These are phyloP conservation scores for Drosophila truncata DNA, from an alignment of 1,140 invertebrate genomes.

Conservation along the genomic window DNA sequence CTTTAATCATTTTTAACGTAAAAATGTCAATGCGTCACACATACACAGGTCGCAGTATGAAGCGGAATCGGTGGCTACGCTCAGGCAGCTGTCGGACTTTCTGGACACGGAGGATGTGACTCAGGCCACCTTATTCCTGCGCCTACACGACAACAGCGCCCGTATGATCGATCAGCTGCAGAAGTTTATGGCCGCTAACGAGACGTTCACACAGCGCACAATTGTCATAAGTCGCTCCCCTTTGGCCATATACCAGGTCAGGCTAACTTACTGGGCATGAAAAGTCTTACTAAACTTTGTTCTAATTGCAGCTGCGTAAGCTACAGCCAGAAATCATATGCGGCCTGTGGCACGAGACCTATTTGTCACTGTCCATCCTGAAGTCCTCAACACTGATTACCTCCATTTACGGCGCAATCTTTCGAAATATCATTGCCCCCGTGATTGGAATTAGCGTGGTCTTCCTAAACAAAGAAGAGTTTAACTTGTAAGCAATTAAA, in stretches of 20 bases:
- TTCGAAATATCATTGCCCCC: conserved; percentile 83
- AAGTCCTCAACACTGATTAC: conserved; percentile 80
- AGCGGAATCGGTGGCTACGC: conserved; percentile 67
- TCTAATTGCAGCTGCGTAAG: conserved; percentile 72
- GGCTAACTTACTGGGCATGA: no score
- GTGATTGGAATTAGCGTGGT: conserved; percentile 85
- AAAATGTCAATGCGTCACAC: conserved; percentile 8
- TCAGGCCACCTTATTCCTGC: conserved; percentile 67
- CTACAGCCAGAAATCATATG: conserved; percentile 78
- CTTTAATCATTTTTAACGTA: neutral
- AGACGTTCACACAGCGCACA: conserved; percentile 68
- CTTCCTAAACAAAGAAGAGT: conserved; percentile 83
- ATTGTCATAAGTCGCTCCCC: conserved; percentile 80
- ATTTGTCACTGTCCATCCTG: conserved; percentile 68
- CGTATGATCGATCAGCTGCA: conserved; percentile 75
- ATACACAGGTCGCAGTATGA: conserved; percentile 71
- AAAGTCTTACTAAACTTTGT: neutral
- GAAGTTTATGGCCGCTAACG: conserved; percentile 62
- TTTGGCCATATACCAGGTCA: conserved; percentile 78
- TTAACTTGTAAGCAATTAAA: conserved; percentile 73
- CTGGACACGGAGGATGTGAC: conserved; percentile 59
- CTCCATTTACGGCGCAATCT: conserved; percentile 82
- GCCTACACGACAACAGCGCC: conserved; percentile 76
- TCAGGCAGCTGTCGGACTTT: conserved; percentile 67
- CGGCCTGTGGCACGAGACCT: conserved; percentile 83